These are phyloP conservation scores for Cygnus buccinator DNA, from an alignment of 2,113 vertebrate species.

Conservation along the genomic window DNA sequence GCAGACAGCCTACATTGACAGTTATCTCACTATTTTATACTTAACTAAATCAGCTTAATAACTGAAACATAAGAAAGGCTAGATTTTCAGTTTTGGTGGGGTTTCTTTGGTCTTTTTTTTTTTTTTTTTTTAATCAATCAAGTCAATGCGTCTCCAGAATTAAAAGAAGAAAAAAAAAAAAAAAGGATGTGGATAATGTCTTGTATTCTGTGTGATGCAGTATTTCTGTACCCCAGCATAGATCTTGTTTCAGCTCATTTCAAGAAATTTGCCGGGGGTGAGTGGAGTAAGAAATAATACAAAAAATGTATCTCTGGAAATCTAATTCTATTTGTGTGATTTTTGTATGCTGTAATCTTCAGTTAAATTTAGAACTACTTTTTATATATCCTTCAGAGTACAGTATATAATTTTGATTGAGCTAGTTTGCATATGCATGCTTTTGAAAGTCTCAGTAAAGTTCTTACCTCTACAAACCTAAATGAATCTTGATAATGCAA, in stretches of 20 bases:
- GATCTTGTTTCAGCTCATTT: neutral
- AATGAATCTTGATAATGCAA: neutral
- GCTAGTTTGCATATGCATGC: neutral
- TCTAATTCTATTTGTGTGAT: neutral
- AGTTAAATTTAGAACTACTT: neutral
- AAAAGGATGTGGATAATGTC: neutral
- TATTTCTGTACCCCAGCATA: neutral
- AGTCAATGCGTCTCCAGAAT: neutral
- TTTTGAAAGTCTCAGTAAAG: neutral
- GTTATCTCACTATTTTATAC: neutral
- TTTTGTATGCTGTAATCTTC: neutral
- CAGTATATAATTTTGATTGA: neutral
- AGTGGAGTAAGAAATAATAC: neutral
- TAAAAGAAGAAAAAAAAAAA: neutral
- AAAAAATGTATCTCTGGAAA: slow-evolving; percentile 25
- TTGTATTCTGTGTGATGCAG: neutral
- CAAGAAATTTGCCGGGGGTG: neutral
- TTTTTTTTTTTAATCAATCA: neutral
- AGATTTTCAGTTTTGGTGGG: too few species aligned
- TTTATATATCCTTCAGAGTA: neutral
- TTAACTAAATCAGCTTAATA: neutral
- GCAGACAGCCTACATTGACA: neutral
- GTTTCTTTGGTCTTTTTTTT: too few species aligned
- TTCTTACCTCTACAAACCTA: neutral
- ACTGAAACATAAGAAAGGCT: neutral